phyloP scores from a whole-genome alignment of 1,140 invertebrate genomes.

The Zophobas atratus region DNA sequence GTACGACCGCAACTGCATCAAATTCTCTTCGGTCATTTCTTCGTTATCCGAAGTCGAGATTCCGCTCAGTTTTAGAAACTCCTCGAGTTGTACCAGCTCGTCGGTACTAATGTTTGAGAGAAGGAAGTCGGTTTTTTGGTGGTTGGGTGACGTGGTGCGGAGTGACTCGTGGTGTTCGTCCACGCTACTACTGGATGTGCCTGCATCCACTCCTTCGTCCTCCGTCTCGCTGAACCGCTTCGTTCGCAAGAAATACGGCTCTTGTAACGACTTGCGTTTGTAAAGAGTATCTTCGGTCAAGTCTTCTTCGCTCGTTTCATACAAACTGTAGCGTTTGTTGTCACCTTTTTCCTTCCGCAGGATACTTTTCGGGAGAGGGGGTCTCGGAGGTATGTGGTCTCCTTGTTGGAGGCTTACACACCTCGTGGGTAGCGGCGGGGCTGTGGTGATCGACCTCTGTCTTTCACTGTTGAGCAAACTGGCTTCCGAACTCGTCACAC shows the following conservation, averaged over 20 bases:
- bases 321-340: slow-evolving; percentile 85
- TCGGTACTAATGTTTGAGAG: slow-evolving; percentile 72
- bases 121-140: slow-evolving; percentile 61
- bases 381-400: slow-evolving; percentile 76
- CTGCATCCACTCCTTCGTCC: slow-evolving; percentile 71
- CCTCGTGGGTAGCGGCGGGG: slow-evolving; percentile 74
- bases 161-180: slow-evolving; percentile 69
- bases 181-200: slow-evolving; percentile 66
- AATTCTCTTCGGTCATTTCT: slow-evolving; percentile 76
- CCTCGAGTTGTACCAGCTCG: slow-evolving; percentile 79
- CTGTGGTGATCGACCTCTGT: slow-evolving; percentile 68
- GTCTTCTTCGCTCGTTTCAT: slow-evolving; percentile 77
- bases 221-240: slow-evolving; percentile 74
- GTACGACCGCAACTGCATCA: slow-evolving; percentile 79
- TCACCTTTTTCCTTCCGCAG: slow-evolving; percentile 64
- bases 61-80: slow-evolving; percentile 81
- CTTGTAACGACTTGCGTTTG: slow-evolving; percentile 81
- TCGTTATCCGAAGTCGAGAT: slow-evolving; percentile 78
- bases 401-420: slow-evolving; percentile 75
- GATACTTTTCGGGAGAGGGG: slow-evolving; percentile 81
- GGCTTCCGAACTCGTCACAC: slow-evolving; percentile 78
- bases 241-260: slow-evolving; percentile 76
- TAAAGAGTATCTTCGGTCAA: slow-evolving; percentile 62
- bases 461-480: slow-evolving; percentile 73
- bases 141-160: slow-evolving; percentile 52